These are phyloP conservation scores for Lonchura striata DNA, from an alignment of 2,113 vertebrate genomes.

Conservation along the genomic window DNA sequence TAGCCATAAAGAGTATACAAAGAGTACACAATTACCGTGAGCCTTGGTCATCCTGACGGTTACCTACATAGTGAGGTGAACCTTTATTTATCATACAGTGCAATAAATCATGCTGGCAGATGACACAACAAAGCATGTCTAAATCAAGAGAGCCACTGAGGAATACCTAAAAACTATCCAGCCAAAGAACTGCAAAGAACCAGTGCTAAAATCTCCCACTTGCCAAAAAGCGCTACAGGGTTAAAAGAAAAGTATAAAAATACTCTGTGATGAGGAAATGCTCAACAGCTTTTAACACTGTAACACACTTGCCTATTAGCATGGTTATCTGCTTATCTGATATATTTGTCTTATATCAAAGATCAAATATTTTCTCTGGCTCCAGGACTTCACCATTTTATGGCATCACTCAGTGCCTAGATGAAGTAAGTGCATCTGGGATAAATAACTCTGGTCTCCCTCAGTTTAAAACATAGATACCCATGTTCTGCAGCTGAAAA, in stretches of 20 bases:
- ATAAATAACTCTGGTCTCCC: neutral
- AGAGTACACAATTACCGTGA: neutral
- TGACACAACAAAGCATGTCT: neutral
- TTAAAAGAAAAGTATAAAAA: neutral
- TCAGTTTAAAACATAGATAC: neutral
- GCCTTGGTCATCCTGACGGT: neutral
- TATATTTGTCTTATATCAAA: neutral
- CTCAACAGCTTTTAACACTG: neutral
- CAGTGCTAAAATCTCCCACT: neutral
- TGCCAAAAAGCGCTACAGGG: neutral
- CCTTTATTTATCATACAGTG: neutral
- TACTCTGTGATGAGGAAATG: neutral
- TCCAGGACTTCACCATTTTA: neutral
- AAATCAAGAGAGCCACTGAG: neutral
- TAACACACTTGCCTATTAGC: neutral
- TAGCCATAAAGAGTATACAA: neutral
- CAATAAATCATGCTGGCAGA: neutral
- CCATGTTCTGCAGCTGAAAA: neutral
- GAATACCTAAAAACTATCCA: neutral
- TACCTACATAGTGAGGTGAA: neutral
- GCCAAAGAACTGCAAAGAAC: neutral
- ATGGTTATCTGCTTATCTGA: neutral
- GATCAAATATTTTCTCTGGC: neutral
- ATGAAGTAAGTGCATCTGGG: neutral
- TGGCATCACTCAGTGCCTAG: rapidly evolving